phyloP scores from a whole-genome alignment of 2,113 vertebrate genomes.

The Gallinago jamesoni region DNA sequence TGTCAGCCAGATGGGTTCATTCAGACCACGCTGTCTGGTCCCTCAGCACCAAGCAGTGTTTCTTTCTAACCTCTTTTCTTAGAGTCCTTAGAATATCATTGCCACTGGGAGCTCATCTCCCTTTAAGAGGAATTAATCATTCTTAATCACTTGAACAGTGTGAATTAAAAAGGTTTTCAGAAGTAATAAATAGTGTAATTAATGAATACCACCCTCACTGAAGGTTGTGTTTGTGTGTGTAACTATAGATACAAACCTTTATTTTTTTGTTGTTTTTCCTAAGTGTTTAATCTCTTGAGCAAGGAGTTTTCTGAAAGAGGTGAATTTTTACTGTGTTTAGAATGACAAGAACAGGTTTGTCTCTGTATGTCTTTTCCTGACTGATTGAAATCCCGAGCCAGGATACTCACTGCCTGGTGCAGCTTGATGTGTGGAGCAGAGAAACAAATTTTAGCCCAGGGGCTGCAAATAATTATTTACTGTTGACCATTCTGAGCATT shows the following conservation, averaged over 20 bases:
- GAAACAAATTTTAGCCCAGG: neutral
- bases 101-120: neutral
- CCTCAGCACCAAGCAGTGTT: neutral
- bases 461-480: neutral
- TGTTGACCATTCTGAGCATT: neutral
- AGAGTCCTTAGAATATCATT: neutral
- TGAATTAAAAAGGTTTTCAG: constrained; percentile 1
- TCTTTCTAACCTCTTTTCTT: neutral
- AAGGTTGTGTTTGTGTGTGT: neutral
- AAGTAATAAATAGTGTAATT: neutral
- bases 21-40: neutral
- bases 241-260: neutral
- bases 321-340: neutral
- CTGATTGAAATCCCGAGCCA: neutral
- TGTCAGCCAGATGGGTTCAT: neutral
- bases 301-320: neutral
- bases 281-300: neutral
- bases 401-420: rapidly evolving
- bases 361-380: neutral
- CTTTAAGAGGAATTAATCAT: constrained; percentile 4
- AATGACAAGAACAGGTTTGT: neutral
- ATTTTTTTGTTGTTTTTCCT: neutral
- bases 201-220: neutral
- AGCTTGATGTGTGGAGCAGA: neutral
- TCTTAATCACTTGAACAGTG: neutral